Base-by-base conservation (phyloP, 2,113 vertebrate species). In the Scomber japonicus region DNA sequence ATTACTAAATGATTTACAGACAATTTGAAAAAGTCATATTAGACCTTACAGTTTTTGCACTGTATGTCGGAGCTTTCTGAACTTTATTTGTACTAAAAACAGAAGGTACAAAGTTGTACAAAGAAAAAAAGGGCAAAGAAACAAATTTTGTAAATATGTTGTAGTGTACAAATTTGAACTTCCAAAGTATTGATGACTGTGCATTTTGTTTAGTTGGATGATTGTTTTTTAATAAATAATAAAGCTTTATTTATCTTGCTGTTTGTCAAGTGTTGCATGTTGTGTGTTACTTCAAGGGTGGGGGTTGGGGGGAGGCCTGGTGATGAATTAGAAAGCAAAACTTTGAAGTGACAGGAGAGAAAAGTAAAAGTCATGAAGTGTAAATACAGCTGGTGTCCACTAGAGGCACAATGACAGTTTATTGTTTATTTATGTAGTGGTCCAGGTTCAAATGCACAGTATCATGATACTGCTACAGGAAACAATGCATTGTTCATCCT, bases 211-310 rank as follows among this genome's bases (percentile, higher is more conserved):
- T 85, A 82, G 68, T 86, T 85, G 68, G 85, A 71, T 91, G 50
- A 78, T 82, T 85, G 59, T 16, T 87, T 87, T 79, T 48, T 50
- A 67, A 68, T 81, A 74, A 85, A 76, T 78, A 81, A 93, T 94
- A 90, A 88, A 88, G 92, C 94, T 96, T 97, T 97, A 98, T 98
- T 97, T 98, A 98, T 97, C 96, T 88, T 84, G 66, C 56, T 89
- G 83, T 85, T 84, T 51, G 45, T 75, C 50, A 72, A 12, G 54
- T 50, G 1, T 45, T 3, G 3, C 10, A 9, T 53, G 31, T 30
- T 16, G 64, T 54, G 48, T 62, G 35, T 7, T 40, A 40, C 35
- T 40, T 40, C 9, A 27, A 27, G 24, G 24, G 24, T 40, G 35
- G 35, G 35, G 35, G 35, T 40, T 21, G 21, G 6, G 5, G 35